Base-by-base conservation (phyloP, 2,888 invertebrate species). In the Lapara coniferarum region DNA sequence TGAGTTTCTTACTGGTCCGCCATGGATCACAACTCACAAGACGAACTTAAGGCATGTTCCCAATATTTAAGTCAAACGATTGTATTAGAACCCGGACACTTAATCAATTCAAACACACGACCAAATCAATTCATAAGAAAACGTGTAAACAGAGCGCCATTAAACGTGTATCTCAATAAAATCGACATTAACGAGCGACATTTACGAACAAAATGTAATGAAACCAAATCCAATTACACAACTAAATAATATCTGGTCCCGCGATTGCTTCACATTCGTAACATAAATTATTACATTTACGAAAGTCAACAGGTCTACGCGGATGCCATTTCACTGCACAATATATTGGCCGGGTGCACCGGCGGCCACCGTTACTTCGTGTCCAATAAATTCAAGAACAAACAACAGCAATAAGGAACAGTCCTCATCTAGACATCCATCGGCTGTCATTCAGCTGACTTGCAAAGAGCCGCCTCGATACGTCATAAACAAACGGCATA, bases 341-440 rank as follows among this genome's bases (percentile, higher is more conserved):
- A 86, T 89, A 87, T 85, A 86, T 88, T 85, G 87, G 76, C 75
- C 80, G 79, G 74, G 80, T 75, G 79, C 78, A 12, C 19, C 67
- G 67, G 44, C 55, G 79, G 83, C 85, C 82, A 87, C 91, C 89
- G 89, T 90, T 91, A 90, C 84, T 89, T 89, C 91, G 90, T 90
- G 89, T 87, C 87, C 88, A 90, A 92, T 92, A 92, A 91, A 92
- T 90, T 87, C 84, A 86, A 86, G 86, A 88, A 89, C 87, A 89
- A 92, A 88, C 88, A 88, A 90, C 90, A 85, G 89, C 88, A 86
- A 89, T 89, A 87, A 90, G 89, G 88, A 87, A 90, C 87, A 81
- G 74, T 78, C 78, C 75, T 79, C 76, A 80, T 83, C 82, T 80
- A 83, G 83, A 84, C 89, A 91, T 92, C 89, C 87, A 89, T 92